Percentiles rank a stretch among this genome's conserved stretches.
phyloP scores from a whole-genome alignment of 2,797 vertebrate genomes.

The Meda fulgida region DNA sequence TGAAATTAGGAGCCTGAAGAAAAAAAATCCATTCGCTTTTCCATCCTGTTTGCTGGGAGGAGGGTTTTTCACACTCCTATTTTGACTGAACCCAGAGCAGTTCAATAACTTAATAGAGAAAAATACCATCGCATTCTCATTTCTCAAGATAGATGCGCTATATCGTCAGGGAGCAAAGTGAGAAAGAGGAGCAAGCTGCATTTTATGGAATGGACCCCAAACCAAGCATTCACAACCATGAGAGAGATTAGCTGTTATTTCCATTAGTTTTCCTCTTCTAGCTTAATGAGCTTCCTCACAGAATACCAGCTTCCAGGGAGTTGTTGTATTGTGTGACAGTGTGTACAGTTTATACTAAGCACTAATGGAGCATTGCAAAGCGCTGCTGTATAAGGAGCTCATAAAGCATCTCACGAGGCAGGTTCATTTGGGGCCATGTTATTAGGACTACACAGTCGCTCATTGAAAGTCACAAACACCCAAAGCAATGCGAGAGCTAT shows the following conservation, averaged over 20 bases:
- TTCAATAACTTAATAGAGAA: constrained; percentile 15
- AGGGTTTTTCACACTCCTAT: constrained; percentile 3
- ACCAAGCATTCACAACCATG: neutral
- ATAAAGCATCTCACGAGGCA: constrained; percentile 43
- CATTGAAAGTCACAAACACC: constrained; percentile 41
- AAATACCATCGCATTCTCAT: neutral
- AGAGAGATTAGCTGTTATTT: constrained; percentile 37
- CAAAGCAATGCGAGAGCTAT: constrained; percentile 29
- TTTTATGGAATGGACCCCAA: constrained; percentile 31
- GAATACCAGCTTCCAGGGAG: constrained; percentile 45
- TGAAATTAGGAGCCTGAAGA: constrained; percentile 26
- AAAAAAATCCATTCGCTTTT: constrained; percentile 30
- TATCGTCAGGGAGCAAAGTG: neutral
- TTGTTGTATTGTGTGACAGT: constrained; percentile 44
- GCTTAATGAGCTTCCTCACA: constrained; percentile 31
- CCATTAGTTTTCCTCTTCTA: constrained; percentile 40
- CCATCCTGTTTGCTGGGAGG: neutral
- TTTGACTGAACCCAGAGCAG: constrained; percentile 4
- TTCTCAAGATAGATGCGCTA: neutral
- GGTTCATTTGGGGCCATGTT: constrained; percentile 45
- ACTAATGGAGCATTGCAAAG: constrained; percentile 48
- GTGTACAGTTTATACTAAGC: constrained; percentile 43
- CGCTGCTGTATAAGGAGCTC: constrained; percentile 17
- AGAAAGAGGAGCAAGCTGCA: constrained; percentile 5
- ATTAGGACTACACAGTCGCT: constrained; percentile 30